These are phyloP conservation scores for Cydia splendana DNA, from an alignment of 1,140 invertebrate species.

Conservation along the genomic window DNA sequence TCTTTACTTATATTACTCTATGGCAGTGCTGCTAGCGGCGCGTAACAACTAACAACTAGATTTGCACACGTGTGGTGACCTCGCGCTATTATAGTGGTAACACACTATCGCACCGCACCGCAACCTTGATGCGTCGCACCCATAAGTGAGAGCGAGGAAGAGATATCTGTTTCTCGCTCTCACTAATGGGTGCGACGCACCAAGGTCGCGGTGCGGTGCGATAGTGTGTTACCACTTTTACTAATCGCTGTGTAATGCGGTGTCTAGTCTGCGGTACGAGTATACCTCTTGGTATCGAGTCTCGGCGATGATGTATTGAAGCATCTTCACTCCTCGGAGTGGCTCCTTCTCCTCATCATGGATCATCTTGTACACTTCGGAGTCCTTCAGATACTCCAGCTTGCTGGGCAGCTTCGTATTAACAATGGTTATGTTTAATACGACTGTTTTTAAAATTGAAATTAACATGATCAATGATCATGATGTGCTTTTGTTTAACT, in stretches of 20 bases:
- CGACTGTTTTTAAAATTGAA: neutral
- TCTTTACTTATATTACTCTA: too few species aligned
- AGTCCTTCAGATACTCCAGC: neutral
- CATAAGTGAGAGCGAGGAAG: too few species aligned
- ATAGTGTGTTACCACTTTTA: neutral
- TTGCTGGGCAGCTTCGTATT: slow-evolving; percentile 6
- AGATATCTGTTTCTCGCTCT: too few species aligned
- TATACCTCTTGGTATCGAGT: slow-evolving; percentile 1
- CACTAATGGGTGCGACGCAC: too few species aligned
- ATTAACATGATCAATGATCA: neutral
- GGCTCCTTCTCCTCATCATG: neutral
- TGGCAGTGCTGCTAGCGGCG: too few species aligned
- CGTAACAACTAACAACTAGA: too few species aligned
- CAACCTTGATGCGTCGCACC: too few species aligned
- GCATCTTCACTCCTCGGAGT: neutral
- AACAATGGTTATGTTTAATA: neutral
- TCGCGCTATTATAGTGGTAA: too few species aligned
- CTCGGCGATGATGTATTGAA: neutral
- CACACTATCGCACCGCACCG: too few species aligned
- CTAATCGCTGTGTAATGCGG: neutral
- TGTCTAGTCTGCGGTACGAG: neutral
- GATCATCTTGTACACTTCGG: neutral
- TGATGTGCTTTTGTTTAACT: neutral
- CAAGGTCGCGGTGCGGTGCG: too few species aligned
- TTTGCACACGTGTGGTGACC: too few species aligned